Evolutionary conservation across 2,888 invertebrate genomes (phyloP), one percentile per base, ranked within the genome.

Genomic region (Pollenia labialis): DNA sequence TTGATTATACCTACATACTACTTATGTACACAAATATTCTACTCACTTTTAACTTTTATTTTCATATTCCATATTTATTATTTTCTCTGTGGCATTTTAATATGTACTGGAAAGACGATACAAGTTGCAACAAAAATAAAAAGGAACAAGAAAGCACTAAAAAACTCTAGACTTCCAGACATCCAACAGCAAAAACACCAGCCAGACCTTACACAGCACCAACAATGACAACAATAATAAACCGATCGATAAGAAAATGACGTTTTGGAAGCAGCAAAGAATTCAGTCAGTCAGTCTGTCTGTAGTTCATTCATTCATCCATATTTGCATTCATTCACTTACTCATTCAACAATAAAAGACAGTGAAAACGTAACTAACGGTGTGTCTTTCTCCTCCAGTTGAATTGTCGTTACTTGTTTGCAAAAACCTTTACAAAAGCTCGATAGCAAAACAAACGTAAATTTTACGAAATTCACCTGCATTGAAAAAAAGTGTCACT

Each of bases 201-300:
- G 66, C n/a, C 56, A 77, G 66, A 77, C 54, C 16, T 60, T 56
- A 14, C 11, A 54, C n/a, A 71, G 9, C 54, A 50, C 50, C 12
- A 74, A 12, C 18, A 60, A 46, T 44, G 80, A 68, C 71, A 77
- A 85, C 48, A 72, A 76, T 11, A 75, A 52, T 64, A 76, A 81
- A 82, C 42, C 81, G 85, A 87, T 85, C 85, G 85, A 87, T 85
- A 85, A 87, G 79, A 80, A 83, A 76, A 76, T 76, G 54, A 72
- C 71, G 80, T 77, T 82, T 68, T 42, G 32, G 12, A 77, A 72
- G 23, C 46, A 58, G 60, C 64, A 71, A 81, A 58, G 64, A 81
- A 81, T 75, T 56, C 54, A 69, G 54, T 56, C 48, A 56, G 76
- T 81, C 48, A 56, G 76, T 81, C 76, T 76, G 79, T 54, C 68